Percentiles rank a stretch among this genome's conserved stretches.
These are phyloP conservation scores for Micronycteris hirsuta DNA, from an alignment of 2,113 vertebrate genomes.

Conservation along the genomic window DNA sequence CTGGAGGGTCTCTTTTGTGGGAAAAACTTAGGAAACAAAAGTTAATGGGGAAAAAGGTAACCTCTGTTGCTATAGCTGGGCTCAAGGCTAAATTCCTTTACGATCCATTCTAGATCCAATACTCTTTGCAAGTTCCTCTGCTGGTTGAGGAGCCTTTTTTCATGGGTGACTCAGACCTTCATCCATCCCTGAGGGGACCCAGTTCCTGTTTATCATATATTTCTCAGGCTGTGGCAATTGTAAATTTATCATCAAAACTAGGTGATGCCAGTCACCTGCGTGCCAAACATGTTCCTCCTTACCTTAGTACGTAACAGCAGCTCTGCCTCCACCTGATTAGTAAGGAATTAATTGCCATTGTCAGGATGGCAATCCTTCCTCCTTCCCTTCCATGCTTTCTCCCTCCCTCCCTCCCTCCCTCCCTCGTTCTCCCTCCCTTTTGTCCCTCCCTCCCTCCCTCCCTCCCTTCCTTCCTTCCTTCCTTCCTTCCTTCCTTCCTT, in stretches of 20 bases:
- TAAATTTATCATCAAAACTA: not conserved
- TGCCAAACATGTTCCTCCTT: not conserved
- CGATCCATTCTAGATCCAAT: not conserved
- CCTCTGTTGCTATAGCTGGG: not conserved
- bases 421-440: no score
- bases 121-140: not conserved
- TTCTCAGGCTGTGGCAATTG: not conserved
- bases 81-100: not conserved
- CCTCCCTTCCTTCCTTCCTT: rapidly evolving
- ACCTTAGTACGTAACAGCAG: not conserved
- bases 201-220: no score
- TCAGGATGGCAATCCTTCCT: not conserved
- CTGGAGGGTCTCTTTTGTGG: not conserved
- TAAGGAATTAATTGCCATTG: not conserved
- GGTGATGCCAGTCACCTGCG: not conserved
- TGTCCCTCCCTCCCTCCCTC: no score
- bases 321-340: not conserved
- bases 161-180: not conserved
- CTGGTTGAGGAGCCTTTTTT: not conserved
- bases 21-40: not conserved
- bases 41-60: not conserved
- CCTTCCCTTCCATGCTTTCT: no score
- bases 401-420: not conserved
- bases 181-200: not conserved
- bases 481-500: rapidly evolving